Base-by-base conservation (phyloP, 2,888 invertebrate genomes). In the Macrophya alboannulata region DNA sequence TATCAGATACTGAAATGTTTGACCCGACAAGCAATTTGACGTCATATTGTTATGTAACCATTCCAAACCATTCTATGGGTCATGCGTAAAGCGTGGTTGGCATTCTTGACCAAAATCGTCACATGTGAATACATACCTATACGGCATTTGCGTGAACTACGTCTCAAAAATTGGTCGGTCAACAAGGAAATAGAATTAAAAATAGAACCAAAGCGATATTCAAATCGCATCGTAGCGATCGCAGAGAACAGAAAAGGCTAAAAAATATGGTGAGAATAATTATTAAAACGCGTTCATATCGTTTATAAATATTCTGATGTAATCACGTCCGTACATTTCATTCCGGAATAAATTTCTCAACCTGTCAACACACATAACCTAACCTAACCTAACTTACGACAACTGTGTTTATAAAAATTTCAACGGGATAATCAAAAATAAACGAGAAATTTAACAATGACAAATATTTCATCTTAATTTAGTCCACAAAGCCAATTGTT, bases 311-410 rank as follows among this genome's bases (percentile, higher is more conserved):
- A 72, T 43, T 21, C n/a, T 72, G 43, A 72, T 12, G 21, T 72
- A 40, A 72, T 45, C n/a, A 9, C 21, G 40, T 72, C 40, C 72
- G 40, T 45, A 72, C 43, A 72, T 72, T 72, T 72, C 45, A 71
- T 37, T n/a, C 71, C 17, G n/a, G 17, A 71, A 71, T 12, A 37
- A 71, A 71, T 15, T 62, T 9, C 62, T 17, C 43, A 1, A 10
- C 9, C 45, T 43, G 68, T 72, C 45, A 21, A 43, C n/a, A n/a
- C n/a, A 72, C 43, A 8, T 72, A 72, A 72, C 71, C 40, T n/a
- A 2, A 62, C 62, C 62, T 62, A 62, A 62, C 65, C 65, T 72
- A 45, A 43, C 21, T 21, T 21, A 43, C 5, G 72, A 43, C 17
- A 21, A 43, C 3, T 31, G 31, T 72, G 43, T 43, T 43, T 21